Percentiles rank a stretch among this genome's conserved stretches.
phyloP scores from a whole-genome alignment of 1,140 invertebrate species.

The Zophobas atratus region DNA sequence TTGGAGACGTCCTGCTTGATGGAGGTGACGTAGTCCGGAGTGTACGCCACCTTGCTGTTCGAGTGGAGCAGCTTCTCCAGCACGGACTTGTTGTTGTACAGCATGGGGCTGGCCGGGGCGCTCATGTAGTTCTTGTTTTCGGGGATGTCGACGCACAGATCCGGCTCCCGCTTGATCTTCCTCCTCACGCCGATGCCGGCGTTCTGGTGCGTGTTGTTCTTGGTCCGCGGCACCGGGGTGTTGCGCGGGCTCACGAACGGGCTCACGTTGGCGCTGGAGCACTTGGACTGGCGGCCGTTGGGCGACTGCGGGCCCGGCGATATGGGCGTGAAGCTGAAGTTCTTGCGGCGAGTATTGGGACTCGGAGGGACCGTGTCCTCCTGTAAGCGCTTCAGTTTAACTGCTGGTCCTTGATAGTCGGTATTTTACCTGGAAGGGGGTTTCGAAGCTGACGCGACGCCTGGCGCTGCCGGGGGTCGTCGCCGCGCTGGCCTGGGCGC shows the following conservation, averaged over 20 bases:
- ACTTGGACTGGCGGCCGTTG: conserved; percentile 71
- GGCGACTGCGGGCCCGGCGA: conserved; percentile 78
- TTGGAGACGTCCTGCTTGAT: conserved; percentile 54
- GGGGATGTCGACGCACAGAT: conserved; percentile 59
- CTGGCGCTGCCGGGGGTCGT: conserved; percentile 61
- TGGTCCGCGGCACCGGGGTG: conserved; percentile 78
- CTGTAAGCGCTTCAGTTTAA: too few species aligned
- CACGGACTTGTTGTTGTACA: conserved; percentile 61
- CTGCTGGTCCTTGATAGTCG: too few species aligned
- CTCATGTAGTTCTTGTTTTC: conserved; percentile 67
- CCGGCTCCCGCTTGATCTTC: conserved; percentile 60
- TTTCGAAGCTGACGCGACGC: conserved; percentile 77
- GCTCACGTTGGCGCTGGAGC: conserved; percentile 76
- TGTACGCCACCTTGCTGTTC: conserved; percentile 63
- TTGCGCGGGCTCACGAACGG: conserved; percentile 89
- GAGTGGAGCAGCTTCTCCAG: conserved; percentile 62
- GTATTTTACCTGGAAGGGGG: conserved; percentile 58
- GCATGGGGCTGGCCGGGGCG: conserved; percentile 73
- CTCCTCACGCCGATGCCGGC: conserved; percentile 45
- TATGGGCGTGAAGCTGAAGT: conserved; percentile 82
- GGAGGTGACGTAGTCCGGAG: conserved; percentile 65
- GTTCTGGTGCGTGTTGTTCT: conserved; percentile 58
- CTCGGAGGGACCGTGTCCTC: conserved; percentile 70
- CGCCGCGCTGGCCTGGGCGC: neutral
- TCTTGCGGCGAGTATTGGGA: conserved; percentile 76